Evolutionary conservation across 2,113 vertebrate genomes (phyloP).

Genomic region (Euleptes europaea): DNA sequence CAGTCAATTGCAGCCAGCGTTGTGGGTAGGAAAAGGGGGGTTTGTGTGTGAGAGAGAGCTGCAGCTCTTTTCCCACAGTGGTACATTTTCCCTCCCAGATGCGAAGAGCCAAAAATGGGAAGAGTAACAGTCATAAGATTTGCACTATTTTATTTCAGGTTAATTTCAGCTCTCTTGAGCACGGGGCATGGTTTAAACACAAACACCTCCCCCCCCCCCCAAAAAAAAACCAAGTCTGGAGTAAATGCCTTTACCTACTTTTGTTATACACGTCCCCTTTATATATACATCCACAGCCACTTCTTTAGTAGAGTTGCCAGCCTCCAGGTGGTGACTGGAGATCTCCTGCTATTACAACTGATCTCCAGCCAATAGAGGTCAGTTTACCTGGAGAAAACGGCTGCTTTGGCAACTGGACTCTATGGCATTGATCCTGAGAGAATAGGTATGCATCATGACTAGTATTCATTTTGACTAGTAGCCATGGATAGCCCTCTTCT

Average conservation of each 20-base stretch:
- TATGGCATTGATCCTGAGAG: too few relatives aligned
- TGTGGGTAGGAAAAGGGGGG: neutral
- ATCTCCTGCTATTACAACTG: too few relatives aligned
- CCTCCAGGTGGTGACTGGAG: too few relatives aligned
- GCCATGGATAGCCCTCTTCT: too few relatives aligned
- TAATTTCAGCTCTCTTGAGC: neutral
- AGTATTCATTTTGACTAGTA: too few relatives aligned
- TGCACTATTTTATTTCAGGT: neutral
- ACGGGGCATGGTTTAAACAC: neutral
- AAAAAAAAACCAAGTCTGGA: neutral
- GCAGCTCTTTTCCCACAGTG: neutral
- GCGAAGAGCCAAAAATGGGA: neutral
- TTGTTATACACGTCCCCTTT: neutral
- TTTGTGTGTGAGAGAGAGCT: neutral
- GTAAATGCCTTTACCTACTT: neutral
- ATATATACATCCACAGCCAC: too few relatives aligned
- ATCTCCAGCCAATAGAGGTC: too few relatives aligned
- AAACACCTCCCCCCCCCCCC: too few relatives aligned
- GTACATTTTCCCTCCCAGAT: neutral
- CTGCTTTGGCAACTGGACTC: too few relatives aligned
- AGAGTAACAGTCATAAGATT: neutral
- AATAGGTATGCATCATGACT: too few relatives aligned
- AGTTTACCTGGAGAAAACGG: too few relatives aligned
- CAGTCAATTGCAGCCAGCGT: neutral
- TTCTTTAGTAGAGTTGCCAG: too few relatives aligned